Evolutionary conservation across 2,888 invertebrate species (phyloP), one percentile per base, ranked within the genome.

Genomic region (Lasioglossum morio): DNA sequence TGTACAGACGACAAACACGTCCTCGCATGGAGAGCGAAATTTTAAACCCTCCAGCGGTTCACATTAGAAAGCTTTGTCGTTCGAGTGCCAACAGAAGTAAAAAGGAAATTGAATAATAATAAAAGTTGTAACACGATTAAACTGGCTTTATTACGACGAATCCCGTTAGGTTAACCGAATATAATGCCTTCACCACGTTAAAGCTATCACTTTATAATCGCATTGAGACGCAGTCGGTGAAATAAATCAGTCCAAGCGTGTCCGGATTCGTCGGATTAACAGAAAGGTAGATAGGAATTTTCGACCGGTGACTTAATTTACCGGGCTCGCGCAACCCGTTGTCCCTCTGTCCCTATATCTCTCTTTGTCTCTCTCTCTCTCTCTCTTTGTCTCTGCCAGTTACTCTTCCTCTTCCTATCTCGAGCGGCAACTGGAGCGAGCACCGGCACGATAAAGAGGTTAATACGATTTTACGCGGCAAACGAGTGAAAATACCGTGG

Each of bases 381-480:
- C 1, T n/a, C 27, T 27, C 60, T 14, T 14, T 27, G 60, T 37
- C 60, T 37, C 57, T 80, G 73, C 53, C 73, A 2, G 37, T 70
- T 70, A 7, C 40, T 63, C 19, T 19, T 37, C 16, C 70, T 70
- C n/a, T 19, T 4, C 46, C 72, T 46, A 46, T 46, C 46, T 72
- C 10, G 27, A 19, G 30, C 57, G 37, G 53, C 72, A 83, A 89
- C 72, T 78, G 81, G 70, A 14, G 63, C 80, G 66, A 72, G 66
- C 16, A 23, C 19, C 4, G 34, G 48, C 46, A 63, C 34, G 63
- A 69, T 72, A 79, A 83, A 83, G 83, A 72, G 76, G 83, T 86
- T 82, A 88, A 90, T 87, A 81, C 78, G 72, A 83, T 82, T 85
- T 87, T 43, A 80, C 77, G 69, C 46, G 48, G 84, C 60, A 70